A percentile compares a stretch with the other conserved stretches of the same genome.
Evolutionary conservation across 2,888 invertebrate genomes (phyloP).

Genomic region (Tachina fera): DNA sequence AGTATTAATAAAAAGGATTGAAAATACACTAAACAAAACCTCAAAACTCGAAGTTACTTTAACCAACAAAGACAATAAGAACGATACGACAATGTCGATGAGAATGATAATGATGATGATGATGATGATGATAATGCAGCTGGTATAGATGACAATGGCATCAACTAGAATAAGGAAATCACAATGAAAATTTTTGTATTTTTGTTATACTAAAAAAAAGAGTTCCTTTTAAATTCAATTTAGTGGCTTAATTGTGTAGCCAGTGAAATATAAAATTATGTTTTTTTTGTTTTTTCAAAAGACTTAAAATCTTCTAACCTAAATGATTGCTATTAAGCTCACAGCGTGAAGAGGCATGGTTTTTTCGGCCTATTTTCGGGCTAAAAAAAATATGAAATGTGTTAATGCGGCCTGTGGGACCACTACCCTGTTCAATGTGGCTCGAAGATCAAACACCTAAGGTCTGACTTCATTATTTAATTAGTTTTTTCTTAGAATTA

Average conservation of each 20-base stretch:
- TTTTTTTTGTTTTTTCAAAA: too few species aligned
- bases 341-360: too few species aligned
- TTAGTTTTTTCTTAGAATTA: too few species aligned
- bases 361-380: too few species aligned
- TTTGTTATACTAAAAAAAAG: neutral
- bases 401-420: neutral
- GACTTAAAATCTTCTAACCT: too few species aligned
- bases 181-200: slow-evolving; percentile 29
- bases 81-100: slow-evolving; percentile 29
- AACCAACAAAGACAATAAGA: slow-evolving; percentile 42
- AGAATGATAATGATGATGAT: neutral
- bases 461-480: too few species aligned
- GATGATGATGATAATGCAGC: neutral
- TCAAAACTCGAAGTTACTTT: slow-evolving; percentile 60
- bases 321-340: too few species aligned
- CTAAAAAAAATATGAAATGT: too few species aligned
- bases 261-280: too few species aligned
- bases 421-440: neutral
- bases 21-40: slow-evolving; percentile 54
- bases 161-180: slow-evolving; percentile 18
- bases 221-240: neutral
- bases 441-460: neutral
- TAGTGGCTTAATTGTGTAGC: neutral
- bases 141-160: neutral
- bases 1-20: slow-evolving; percentile 52